These are phyloP conservation scores for Oscheius sp. DNA, from an alignment of 2,888 invertebrate genomes.

Conservation along the genomic window DNA sequence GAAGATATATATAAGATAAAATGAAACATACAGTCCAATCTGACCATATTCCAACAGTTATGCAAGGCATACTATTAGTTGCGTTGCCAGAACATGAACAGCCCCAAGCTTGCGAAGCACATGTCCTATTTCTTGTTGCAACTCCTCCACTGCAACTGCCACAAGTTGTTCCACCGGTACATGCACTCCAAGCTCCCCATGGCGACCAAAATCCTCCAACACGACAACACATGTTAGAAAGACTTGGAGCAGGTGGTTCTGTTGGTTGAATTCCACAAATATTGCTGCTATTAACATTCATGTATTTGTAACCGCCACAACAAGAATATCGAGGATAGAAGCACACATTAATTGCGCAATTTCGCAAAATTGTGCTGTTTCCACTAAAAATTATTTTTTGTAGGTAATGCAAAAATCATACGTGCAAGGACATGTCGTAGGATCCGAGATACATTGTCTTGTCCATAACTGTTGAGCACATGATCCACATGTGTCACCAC, in stretches of 20 bases:
- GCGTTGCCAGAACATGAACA: conserved; percentile 2
- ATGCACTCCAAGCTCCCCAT: conserved; percentile 46
- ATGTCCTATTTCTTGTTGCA: background rate
- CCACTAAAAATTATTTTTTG: conserved; percentile 27
- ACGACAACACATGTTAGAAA: conserved; percentile 30
- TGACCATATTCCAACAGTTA: background rate
- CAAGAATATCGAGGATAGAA: conserved; percentile 44
- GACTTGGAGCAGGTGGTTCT: background rate
- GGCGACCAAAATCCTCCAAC: conserved; percentile 39
- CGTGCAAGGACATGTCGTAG: conserved; percentile 27
- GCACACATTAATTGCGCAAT: conserved; percentile 47
- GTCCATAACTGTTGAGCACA: conserved; percentile 26
- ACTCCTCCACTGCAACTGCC: conserved; percentile 31
- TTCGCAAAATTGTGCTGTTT: conserved; percentile 32
- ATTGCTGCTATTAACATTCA: conserved; percentile 33
- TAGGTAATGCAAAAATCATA: background rate
- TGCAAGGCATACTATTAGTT: background rate
- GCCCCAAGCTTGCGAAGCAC: conserved; percentile 2
- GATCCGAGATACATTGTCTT: conserved; percentile 19
- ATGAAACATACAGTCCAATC: conserved; percentile 30
- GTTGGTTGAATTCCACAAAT: conserved; percentile 44
- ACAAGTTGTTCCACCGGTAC: conserved; percentile 39
- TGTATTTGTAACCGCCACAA: conserved; percentile 33
- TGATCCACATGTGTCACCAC: conserved; percentile 31
- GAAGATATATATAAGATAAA: no score